A percentile compares a stretch with the other conserved stretches of the same genome.
Evolutionary conservation across 1,140 invertebrate genomes (phyloP).

Genomic region (Scaptomyza pallida): DNA sequence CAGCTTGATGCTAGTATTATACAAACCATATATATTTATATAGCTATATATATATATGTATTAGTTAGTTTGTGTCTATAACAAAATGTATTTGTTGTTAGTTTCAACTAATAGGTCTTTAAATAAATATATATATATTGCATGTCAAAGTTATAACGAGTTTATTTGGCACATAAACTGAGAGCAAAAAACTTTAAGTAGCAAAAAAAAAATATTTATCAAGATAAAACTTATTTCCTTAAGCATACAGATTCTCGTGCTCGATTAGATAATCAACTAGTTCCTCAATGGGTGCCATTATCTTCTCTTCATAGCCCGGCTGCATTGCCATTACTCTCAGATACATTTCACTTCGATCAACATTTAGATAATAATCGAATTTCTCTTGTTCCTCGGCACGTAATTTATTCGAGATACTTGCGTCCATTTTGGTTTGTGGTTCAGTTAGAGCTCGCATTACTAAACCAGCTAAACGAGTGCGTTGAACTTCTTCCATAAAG

Average conservation of each 20-base stretch:
- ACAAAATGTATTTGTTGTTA: constrained; percentile 37
- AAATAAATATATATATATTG: constrained; percentile 8
- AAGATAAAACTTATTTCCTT: neutral
- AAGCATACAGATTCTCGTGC: neutral
- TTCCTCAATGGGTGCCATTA: constrained; percentile 61
- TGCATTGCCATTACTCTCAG: constrained; percentile 64
- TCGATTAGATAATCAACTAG: constrained; percentile 63
- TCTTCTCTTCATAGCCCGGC: constrained; percentile 56
- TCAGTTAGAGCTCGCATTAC: constrained; percentile 60
- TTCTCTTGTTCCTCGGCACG: constrained; percentile 59
- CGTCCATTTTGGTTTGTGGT: constrained; percentile 60
- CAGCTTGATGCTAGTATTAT: constrained; percentile 49
- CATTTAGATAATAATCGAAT: constrained; percentile 73
- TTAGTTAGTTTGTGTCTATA: constrained; percentile 27
- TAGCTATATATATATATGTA: constrained; percentile 10
- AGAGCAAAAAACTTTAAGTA: too few relatives aligned
- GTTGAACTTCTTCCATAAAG: constrained; percentile 52
- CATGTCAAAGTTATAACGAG: neutral
- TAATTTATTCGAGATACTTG: constrained; percentile 46
- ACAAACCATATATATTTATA: constrained; percentile 7
- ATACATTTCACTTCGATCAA: constrained; percentile 63
- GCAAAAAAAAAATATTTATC: too few relatives aligned
- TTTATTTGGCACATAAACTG: too few relatives aligned
- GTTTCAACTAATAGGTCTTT: constrained; percentile 8
- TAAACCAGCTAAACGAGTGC: constrained; percentile 43